Conservation (phyloP, 2,888 invertebrate species). For the Lithodes maja region DNA sequence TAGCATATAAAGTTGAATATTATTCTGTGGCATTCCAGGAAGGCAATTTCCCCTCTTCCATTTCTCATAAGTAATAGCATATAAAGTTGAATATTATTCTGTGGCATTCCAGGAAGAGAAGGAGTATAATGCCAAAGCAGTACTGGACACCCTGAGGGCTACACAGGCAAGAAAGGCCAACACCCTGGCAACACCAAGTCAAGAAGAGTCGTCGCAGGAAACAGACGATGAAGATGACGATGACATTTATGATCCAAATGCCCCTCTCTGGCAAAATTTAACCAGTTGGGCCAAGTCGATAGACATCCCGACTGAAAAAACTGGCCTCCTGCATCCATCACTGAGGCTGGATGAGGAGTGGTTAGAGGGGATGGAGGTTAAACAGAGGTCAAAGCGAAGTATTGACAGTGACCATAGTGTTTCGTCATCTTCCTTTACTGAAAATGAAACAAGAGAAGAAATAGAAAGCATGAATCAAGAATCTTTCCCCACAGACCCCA, state of each 20-base stretch:
- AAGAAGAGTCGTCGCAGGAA: neutral
- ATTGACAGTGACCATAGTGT: neutral
- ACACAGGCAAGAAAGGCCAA: neutral
- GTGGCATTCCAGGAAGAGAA: constrained; percentile 52
- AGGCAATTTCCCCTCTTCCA: no score
- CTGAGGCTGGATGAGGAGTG: constrained; percentile 14
- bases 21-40: constrained; percentile 37
- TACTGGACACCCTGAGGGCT: constrained; percentile 48
- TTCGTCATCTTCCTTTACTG: neutral
- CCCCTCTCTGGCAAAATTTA: constrained; percentile 39
- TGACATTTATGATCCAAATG: constrained; percentile 44
- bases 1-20: no score
- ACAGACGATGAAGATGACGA: neutral
- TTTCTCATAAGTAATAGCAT: no score
- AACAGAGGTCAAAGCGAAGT: constrained; percentile 5
- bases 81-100: neutral
- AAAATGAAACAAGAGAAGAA: neutral
- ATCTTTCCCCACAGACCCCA: neutral
- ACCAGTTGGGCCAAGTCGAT: constrained; percentile 38
- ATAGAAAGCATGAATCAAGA: neutral
- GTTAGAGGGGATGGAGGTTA: constrained; percentile 21
- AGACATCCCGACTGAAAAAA: constrained; percentile 17
- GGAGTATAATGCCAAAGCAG: constrained; percentile 53
- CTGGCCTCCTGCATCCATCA: constrained; percentile 25
- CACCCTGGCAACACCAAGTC: neutral